Conservation (phyloP, 2,113 vertebrate genomes). For the Motacilla alba region DNA sequence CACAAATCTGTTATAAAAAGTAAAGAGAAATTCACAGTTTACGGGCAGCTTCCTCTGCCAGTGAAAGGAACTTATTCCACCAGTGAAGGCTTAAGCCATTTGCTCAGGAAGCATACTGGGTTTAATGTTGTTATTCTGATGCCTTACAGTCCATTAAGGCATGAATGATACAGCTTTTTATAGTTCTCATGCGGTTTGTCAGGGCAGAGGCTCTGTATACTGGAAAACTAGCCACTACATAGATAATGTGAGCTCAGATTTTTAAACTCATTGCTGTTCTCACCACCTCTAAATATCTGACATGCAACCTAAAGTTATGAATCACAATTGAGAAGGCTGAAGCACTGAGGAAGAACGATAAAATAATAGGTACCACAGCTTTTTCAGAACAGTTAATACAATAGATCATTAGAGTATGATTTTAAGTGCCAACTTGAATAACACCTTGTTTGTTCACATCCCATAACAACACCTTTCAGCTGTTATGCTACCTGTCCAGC, state of each 20-base stretch:
- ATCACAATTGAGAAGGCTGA: neutral
- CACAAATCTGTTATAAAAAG: neutral
- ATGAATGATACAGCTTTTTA: neutral
- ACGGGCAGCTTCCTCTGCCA: neutral
- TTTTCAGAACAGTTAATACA: neutral
- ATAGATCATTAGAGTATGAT: neutral
- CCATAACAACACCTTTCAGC: neutral
- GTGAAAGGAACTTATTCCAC: neutral
- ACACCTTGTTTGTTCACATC: neutral
- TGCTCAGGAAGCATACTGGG: neutral
- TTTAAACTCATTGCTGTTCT: neutral
- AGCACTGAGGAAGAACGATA: neutral
- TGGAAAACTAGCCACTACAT: neutral
- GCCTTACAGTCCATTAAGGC: neutral
- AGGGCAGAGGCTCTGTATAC: neutral
- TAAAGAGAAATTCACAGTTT: neutral
- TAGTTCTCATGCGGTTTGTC: neutral
- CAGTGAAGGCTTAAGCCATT: neutral
- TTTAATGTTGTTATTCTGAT: neutral
- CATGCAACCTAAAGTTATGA: neutral
- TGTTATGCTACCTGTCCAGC: neutral
- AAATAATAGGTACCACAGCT: neutral
- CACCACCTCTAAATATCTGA: neutral
- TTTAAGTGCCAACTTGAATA: neutral
- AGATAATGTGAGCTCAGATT: neutral